Evolutionary conservation across 2,797 vertebrate genomes (phyloP).

Genomic region (Anolis apletophallus): DNA sequence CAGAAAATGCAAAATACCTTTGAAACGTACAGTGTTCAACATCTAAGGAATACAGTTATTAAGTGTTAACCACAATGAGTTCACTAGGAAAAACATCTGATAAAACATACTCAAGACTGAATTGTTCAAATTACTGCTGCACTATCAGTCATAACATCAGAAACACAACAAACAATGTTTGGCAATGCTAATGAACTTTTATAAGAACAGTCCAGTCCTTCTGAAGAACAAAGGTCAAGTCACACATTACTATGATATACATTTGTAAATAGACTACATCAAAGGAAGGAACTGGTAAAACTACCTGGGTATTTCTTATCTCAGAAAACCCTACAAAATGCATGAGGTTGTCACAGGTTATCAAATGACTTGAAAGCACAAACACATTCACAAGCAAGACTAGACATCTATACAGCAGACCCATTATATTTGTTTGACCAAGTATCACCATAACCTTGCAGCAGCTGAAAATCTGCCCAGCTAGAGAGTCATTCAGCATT

Average conservation of each 20-base stretch:
- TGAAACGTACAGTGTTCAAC: too few species aligned
- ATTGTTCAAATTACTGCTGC: not conserved
- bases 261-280: too few species aligned
- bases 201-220: not conserved
- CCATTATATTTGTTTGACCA: too few species aligned
- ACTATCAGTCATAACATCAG: not conserved
- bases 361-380: too few species aligned
- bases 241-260: not conserved
- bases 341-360: too few species aligned
- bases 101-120: too few species aligned
- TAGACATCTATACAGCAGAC: too few species aligned
- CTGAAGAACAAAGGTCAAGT: not conserved
- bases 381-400: not conserved
- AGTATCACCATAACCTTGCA: not conserved
- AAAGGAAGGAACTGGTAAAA: too few species aligned
- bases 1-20: not conserved
- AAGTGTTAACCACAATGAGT: not conserved
- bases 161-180: not conserved
- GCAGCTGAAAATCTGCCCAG: not conserved
- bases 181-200: not conserved
- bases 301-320: too few species aligned
- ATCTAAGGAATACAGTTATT: too few species aligned
- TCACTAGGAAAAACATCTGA: not conserved
- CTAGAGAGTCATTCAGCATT: not conserved
- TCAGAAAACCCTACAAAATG: too few species aligned